These are phyloP conservation scores for Porites cylindrica DNA, from an alignment of 92 coral and sea anemone genomes.

Conservation along the genomic window DNA sequence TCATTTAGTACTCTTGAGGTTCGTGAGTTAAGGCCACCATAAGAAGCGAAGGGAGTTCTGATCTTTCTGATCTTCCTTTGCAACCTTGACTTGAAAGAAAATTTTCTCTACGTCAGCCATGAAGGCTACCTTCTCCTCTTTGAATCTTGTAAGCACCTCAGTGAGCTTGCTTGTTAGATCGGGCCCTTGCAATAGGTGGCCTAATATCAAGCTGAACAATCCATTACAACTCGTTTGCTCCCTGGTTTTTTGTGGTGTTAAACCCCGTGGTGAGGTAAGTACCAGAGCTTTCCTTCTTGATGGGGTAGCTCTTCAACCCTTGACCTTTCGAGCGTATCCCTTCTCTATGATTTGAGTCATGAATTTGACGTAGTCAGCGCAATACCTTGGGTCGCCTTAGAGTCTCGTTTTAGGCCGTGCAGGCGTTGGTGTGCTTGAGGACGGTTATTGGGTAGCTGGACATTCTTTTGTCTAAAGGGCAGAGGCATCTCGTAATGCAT, in stretches of 20 bases:
- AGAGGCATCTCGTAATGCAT: no score
- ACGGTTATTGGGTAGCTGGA: constrained; percentile 53
- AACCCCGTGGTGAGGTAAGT: constrained; percentile 66
- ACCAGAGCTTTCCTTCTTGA: constrained; percentile 49
- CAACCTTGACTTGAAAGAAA: no score
- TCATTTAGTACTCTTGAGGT: constrained; percentile 6
- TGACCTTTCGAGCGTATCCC: constrained; percentile 47
- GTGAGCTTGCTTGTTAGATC: neutral
- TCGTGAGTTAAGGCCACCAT: neutral
- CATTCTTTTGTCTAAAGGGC: neutral
- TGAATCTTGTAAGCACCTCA: no score
- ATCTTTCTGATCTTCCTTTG: neutral
- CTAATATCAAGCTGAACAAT: neutral
- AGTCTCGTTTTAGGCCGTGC: constrained; percentile 34
- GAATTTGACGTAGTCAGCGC: constrained; percentile 35
- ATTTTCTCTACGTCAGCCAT: neutral
- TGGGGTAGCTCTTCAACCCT: constrained; percentile 2
- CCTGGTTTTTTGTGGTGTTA: constrained; percentile 58
- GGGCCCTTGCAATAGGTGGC: constrained; percentile 7
- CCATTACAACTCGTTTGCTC: neutral
- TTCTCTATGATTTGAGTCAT: constrained; percentile 43
- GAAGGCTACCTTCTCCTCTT: no score
- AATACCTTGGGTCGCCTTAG: constrained; percentile 27
- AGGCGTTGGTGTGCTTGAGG: constrained; percentile 47
- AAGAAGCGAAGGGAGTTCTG: neutral